A percentile compares a stretch with the other conserved stretches of the same genome.
These are phyloP conservation scores for Limnephilus auricula DNA, from an alignment of 2,888 invertebrate genomes.

Conservation along the genomic window DNA sequence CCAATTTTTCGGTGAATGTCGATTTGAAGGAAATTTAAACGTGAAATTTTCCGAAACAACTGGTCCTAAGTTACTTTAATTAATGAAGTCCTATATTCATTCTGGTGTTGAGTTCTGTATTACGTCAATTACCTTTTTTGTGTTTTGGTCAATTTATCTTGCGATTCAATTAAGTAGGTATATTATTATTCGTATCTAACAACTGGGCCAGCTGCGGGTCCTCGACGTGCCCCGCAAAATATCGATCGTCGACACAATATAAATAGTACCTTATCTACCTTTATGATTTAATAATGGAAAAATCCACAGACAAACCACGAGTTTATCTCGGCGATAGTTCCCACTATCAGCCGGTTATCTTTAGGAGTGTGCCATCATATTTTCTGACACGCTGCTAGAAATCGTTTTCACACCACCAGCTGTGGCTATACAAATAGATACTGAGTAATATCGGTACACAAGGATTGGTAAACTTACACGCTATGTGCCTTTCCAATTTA, in stretches of 20 bases:
- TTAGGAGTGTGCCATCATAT: slow-evolving; percentile 8
- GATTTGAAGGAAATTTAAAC: no score
- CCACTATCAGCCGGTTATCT: slow-evolving; percentile 24
- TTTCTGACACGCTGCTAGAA: slow-evolving; percentile 25
- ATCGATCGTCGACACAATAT: slow-evolving; percentile 44
- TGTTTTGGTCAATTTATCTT: not conserved
- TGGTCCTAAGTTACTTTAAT: no score
- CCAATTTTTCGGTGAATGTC: no score
- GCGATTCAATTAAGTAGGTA: not conserved
- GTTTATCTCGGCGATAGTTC: slow-evolving; percentile 24
- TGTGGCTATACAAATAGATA: not conserved
- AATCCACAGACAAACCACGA: slow-evolving; percentile 28
- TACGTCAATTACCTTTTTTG: not conserved
- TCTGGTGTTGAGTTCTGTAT: no score
- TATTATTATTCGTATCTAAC: not conserved
- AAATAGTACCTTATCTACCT: slow-evolving; percentile 38
- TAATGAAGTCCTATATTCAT: no score
- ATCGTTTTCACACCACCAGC: not conserved
- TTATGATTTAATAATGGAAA: slow-evolving; percentile 49
- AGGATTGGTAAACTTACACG: not conserved
- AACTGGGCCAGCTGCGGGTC: slow-evolving; percentile 11
- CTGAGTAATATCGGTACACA: not conserved
- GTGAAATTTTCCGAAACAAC: no score
- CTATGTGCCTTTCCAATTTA: not conserved
- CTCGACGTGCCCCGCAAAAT: not conserved